Percentiles rank a stretch among this genome's conserved stretches.
Evolutionary conservation across 2,888 invertebrate genomes (phyloP).

Genomic region (Eupithecia vulgata): DNA sequence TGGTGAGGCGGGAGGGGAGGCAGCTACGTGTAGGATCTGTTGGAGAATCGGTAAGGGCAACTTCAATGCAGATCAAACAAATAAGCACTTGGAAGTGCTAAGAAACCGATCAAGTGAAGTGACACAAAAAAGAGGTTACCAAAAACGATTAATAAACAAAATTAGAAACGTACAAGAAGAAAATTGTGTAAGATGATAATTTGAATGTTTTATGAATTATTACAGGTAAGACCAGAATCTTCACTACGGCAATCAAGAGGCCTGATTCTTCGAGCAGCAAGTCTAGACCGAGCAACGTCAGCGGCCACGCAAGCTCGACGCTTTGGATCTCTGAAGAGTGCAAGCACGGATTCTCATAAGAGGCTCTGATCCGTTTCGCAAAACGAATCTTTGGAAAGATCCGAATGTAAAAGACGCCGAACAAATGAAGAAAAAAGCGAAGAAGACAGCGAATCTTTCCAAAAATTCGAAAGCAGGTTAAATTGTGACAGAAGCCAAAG

Average conservation of each 20-base stretch:
- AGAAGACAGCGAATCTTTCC: constrained; percentile 37
- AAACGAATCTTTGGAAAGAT: constrained; percentile 56
- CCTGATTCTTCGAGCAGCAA: constrained; percentile 76
- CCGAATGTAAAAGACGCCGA: constrained; percentile 40
- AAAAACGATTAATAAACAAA: not conserved
- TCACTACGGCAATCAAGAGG: constrained; percentile 70
- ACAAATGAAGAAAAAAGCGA: not conserved
- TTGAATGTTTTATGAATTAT: constrained; percentile 18
- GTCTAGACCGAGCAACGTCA: constrained; percentile 72
- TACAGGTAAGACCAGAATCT: constrained; percentile 61
- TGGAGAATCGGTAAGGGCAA: constrained; percentile 63
- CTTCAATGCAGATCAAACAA: not conserved
- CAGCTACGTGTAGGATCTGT: constrained; percentile 66
- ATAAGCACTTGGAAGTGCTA: not conserved
- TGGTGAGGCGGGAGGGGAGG: constrained; percentile 51
- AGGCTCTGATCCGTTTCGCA: constrained; percentile 77
- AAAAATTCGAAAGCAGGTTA: constrained; percentile 34
- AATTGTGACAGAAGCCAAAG: constrained; percentile 6
- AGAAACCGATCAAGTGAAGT: not conserved
- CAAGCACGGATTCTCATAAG: constrained; percentile 75
- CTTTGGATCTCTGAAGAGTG: constrained; percentile 73
- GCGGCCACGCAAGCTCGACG: constrained; percentile 60
- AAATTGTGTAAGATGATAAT: not conserved
- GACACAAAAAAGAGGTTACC: not conserved
- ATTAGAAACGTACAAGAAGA: not conserved